Evolutionary conservation across 2,113 vertebrate genomes (phyloP).

Genomic region (Tursiops truncatus): DNA sequence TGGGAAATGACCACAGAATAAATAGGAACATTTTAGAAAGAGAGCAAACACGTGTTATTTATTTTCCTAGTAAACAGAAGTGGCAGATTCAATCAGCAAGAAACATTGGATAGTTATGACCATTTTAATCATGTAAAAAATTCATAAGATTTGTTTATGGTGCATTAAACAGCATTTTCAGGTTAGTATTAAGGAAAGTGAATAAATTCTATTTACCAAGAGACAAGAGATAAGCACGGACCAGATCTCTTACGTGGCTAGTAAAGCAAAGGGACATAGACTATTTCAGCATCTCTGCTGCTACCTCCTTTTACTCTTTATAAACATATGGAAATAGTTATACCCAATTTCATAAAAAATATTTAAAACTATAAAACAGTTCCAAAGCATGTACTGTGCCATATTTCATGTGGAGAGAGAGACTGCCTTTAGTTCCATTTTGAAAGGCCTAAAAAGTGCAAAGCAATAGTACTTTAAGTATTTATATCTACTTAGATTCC

Average conservation of each 20-base stretch:
- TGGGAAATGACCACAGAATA: conserved; percentile 89
- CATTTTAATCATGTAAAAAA: conserved; percentile 96
- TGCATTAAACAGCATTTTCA: conserved; percentile 90
- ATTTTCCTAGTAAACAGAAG: conserved; percentile 97
- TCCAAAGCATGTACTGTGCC: conserved; percentile 82
- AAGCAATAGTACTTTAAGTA: conserved; percentile 78
- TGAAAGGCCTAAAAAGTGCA: conserved; percentile 79
- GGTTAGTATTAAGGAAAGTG: conserved; percentile 81
- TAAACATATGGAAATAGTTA: conserved; percentile 86
- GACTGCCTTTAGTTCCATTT: conserved; percentile 79
- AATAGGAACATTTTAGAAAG: conserved; percentile 88
- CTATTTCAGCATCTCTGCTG: conserved; percentile 72
- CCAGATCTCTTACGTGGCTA: conserved; percentile 44
- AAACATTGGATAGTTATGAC: conserved; percentile 96
- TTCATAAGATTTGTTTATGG: conserved; percentile 86
- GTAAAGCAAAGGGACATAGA: conserved; percentile 66
- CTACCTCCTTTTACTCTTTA: conserved; percentile 80
- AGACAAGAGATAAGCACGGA: conserved; percentile 89
- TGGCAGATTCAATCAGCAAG: conserved; percentile 98
- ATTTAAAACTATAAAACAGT: conserved; percentile 84
- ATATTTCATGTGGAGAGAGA: conserved; percentile 75
- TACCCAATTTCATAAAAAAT: conserved; percentile 82
- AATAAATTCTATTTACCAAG: conserved; percentile 87
- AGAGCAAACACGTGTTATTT: conserved; percentile 96
- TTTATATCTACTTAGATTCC: conserved; percentile 79